Conservation (phyloP, 2,797 vertebrate species). For the Tangara arthus region DNA sequence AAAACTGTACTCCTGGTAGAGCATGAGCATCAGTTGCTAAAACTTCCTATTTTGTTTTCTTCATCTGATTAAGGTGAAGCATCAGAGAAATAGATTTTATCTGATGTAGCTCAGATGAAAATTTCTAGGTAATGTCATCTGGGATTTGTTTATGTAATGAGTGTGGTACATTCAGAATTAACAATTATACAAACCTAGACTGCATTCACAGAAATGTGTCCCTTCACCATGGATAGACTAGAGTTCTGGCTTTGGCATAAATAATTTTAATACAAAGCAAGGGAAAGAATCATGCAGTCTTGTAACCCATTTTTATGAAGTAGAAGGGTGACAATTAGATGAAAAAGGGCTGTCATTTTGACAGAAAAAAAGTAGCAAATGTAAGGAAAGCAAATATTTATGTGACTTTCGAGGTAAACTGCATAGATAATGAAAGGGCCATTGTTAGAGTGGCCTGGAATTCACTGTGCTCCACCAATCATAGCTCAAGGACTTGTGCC, state of each 20-base stretch:
- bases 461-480: not conserved
- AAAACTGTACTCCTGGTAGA: not conserved
- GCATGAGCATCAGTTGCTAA: not conserved
- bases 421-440: not conserved
- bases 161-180: not conserved
- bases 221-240: not conserved
- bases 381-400: not conserved
- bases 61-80: not conserved
- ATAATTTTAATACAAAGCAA: not conserved
- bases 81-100: not conserved
- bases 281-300: not conserved
- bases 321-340: not conserved
- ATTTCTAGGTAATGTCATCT: not conserved
- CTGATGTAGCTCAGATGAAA: not conserved
- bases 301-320: not conserved
- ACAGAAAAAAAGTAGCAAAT: not conserved
- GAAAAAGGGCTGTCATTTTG: not conserved
- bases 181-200: not conserved
- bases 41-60: not conserved
- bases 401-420: not conserved
- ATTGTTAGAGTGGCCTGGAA: not conserved
- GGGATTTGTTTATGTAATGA: not conserved
- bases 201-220: not conserved
- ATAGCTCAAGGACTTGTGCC: not conserved
- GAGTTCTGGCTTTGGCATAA: not conserved